Conservation (phyloP, 2,888 invertebrate species). For the Dryobotodes eremita region DNA sequence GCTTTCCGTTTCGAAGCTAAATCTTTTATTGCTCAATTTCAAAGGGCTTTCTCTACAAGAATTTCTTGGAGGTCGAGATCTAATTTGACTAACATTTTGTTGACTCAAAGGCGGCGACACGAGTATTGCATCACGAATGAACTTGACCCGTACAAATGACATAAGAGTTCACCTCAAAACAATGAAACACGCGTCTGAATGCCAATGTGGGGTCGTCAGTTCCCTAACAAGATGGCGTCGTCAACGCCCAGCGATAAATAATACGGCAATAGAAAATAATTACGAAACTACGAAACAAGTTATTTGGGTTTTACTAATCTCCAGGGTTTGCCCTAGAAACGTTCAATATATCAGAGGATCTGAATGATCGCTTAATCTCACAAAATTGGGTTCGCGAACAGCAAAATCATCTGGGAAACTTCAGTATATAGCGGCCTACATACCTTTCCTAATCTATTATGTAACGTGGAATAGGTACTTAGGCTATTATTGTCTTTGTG, state of each 20-base stretch:
- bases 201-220: constrained; percentile 53
- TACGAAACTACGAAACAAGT: constrained; percentile 61
- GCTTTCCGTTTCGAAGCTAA: neutral
- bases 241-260: constrained; percentile 58
- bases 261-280: constrained; percentile 63
- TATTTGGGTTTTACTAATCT: constrained; percentile 68
- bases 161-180: constrained; percentile 66
- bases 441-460: constrained; percentile 60
- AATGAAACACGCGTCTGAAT: constrained; percentile 58
- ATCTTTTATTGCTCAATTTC: constrained; percentile 22
- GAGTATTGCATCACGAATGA: constrained; percentile 51
- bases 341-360: constrained; percentile 46
- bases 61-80: constrained; percentile 38
- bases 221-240: constrained; percentile 47
- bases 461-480: constrained; percentile 50
- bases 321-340: constrained; percentile 71
- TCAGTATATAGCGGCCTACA: constrained; percentile 61
- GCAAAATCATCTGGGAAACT: constrained; percentile 61
- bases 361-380: constrained; percentile 71
- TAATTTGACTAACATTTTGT: constrained; percentile 36
- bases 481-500: constrained; percentile 33
- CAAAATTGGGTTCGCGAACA: constrained; percentile 61
- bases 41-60: constrained; percentile 31
- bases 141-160: constrained; percentile 64
- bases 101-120: constrained; percentile 38